These are phyloP conservation scores for Delia radicum DNA, from an alignment of 1,140 invertebrate species.

Conservation along the genomic window DNA sequence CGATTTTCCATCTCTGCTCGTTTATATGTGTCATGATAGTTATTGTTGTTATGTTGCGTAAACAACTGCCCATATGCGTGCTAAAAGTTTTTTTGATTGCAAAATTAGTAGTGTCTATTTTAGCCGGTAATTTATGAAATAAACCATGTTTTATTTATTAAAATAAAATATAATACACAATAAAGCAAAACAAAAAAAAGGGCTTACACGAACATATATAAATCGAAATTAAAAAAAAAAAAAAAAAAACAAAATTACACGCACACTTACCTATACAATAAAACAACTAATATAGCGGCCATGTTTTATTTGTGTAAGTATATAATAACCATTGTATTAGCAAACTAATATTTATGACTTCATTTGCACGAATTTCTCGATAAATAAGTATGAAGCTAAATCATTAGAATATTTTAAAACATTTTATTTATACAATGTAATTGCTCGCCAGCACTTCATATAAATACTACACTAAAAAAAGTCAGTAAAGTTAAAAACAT, in stretches of 20 bases:
- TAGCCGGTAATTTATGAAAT: not conserved
- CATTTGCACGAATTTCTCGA: not conserved
- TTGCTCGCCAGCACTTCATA: too few relatives aligned
- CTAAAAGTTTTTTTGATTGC: not conserved
- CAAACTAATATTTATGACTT: slow-evolving; percentile 9
- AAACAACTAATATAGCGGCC: not conserved
- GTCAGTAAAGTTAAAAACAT: too few relatives aligned
- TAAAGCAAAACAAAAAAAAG: not conserved
- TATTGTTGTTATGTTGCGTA: not conserved
- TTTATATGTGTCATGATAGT: not conserved
- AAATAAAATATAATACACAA: not conserved
- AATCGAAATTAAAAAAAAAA: not conserved
- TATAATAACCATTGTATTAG: not conserved
- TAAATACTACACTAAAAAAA: too few relatives aligned
- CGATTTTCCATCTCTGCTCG: too few relatives aligned
- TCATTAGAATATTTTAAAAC: too few relatives aligned
- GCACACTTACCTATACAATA: not conserved
- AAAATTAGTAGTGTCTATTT: not conserved
- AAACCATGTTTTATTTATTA: not conserved
- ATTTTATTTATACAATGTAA: too few relatives aligned
- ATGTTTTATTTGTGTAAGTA: not conserved
- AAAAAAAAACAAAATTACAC: not conserved
- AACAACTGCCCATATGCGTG: not conserved
- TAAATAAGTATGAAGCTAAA: not conserved
- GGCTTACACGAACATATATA: not conserved